Percentiles rank a stretch among this genome's conserved stretches.
phyloP scores from a whole-genome alignment of 2,888 invertebrate species.

The Phalera bucephala region DNA sequence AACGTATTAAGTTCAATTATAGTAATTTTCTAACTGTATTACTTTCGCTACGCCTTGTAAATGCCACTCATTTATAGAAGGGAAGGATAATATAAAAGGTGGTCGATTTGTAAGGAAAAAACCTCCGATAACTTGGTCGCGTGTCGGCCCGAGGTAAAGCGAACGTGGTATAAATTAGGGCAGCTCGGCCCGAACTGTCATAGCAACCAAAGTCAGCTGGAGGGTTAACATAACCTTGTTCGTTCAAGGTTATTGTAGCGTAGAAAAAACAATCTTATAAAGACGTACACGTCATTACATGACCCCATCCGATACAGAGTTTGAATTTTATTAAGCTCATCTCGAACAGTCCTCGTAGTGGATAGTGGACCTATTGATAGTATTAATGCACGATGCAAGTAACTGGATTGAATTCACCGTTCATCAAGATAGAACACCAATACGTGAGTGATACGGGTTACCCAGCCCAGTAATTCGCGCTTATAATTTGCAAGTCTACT shows the following conservation, averaged over 20 bases:
- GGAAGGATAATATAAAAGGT: constrained; percentile 26
- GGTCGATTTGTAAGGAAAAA: constrained; percentile 39
- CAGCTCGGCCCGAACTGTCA: constrained; percentile 36
- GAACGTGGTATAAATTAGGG: constrained; percentile 48
- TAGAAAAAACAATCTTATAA: constrained; percentile 1
- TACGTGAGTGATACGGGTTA: too few species aligned
- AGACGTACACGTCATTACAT: background rate
- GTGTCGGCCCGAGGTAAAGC: constrained; percentile 44
- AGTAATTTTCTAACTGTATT: constrained; percentile 21
- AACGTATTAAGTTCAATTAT: constrained; percentile 27
- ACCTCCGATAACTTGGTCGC: constrained; percentile 46
- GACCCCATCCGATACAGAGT: too few species aligned
- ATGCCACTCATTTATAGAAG: constrained; percentile 14
- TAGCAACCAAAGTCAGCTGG: constrained; percentile 34
- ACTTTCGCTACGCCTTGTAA: constrained; percentile 19
- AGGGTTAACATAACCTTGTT: constrained; percentile 32
- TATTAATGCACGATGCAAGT: too few species aligned
- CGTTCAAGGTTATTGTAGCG: constrained; percentile 32
- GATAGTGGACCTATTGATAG: too few species aligned
- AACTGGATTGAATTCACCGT: too few species aligned
- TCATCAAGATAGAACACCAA: too few species aligned
- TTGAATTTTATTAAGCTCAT: too few species aligned
- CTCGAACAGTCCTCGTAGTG: too few species aligned
- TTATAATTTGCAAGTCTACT: too few species aligned
- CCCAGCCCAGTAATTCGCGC: too few species aligned